Conservation (phyloP, 2,797 vertebrate genomes). For the Smutsia gigantea region DNA sequence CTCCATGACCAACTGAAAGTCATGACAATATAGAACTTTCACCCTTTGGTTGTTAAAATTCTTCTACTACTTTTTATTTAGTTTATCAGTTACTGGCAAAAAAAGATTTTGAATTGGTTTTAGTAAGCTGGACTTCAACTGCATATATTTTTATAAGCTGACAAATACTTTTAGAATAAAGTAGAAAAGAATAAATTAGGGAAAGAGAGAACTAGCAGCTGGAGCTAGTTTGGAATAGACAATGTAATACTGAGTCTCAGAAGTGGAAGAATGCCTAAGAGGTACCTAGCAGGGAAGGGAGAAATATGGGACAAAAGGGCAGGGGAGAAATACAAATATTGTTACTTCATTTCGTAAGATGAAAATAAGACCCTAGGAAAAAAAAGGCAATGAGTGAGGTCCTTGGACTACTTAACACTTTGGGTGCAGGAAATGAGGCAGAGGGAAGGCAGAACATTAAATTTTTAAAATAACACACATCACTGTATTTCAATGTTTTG, state of each 20-base stretch:
- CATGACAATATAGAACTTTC: neutral
- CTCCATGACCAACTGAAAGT: neutral
- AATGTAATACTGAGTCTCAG: neutral
- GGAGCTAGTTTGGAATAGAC: neutral
- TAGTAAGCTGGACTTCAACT: neutral
- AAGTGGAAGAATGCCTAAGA: neutral
- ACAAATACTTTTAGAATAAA: neutral
- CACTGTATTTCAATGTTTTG: neutral
- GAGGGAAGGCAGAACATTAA: neutral
- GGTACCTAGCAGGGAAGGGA: neutral
- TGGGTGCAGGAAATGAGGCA: neutral
- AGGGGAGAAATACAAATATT: neutral
- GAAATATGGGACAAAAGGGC: neutral
- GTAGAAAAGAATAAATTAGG: neutral
- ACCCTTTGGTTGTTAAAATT: neutral
- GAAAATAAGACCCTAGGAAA: neutral
- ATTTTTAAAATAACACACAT: neutral
- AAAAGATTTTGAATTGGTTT: neutral
- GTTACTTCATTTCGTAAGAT: neutral
- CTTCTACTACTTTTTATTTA: conserved; percentile 25
- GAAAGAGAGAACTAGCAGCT: neutral
- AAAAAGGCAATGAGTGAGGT: neutral
- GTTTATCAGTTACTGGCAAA: neutral
- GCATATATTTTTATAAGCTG: neutral
- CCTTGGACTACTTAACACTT: neutral